Conservation (phyloP, 2,888 invertebrate genomes). For the Biston stratarius region DNA sequence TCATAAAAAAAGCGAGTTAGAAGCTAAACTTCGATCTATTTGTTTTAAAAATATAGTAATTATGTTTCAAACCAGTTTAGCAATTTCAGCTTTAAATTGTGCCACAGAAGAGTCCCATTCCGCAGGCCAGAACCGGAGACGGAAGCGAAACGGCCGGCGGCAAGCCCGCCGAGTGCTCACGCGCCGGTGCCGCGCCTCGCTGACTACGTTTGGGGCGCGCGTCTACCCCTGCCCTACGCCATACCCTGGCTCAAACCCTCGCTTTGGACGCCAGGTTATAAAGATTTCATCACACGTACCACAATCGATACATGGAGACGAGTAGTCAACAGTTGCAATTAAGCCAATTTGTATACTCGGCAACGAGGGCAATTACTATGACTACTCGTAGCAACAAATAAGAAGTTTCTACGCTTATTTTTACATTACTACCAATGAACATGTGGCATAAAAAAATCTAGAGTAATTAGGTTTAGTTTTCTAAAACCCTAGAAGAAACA, state of each 20-base stretch:
- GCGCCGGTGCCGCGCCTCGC: conserved; percentile 93
- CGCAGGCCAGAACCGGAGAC: conserved; percentile 86
- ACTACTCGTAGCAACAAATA: too few species aligned
- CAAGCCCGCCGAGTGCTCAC: conserved; percentile 90
- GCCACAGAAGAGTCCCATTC: conserved; percentile 79
- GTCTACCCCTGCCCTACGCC: conserved; percentile 89
- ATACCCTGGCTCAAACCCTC: conserved; percentile 89
- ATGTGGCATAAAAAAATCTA: too few species aligned
- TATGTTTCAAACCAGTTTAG: conserved; percentile 40
- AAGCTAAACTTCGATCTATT: too few species aligned
- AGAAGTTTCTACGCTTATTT: too few species aligned
- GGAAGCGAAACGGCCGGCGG: conserved; percentile 91
- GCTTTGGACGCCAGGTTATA: conserved; percentile 76
- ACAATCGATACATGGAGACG: background rate
- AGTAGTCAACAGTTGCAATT: too few species aligned
- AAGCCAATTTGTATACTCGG: too few species aligned
- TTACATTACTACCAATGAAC: too few species aligned
- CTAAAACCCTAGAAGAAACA: too few species aligned
- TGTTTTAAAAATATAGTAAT: too few species aligned
- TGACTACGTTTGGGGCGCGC: conserved; percentile 92
- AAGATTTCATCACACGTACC: background rate
- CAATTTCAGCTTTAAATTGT: conserved; percentile 81
- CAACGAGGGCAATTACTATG: too few species aligned
- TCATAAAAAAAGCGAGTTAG: too few species aligned
- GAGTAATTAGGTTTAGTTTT: too few species aligned